phyloP scores from a whole-genome alignment of 2,797 vertebrate species.

The Syngnathus rostellatus region DNA sequence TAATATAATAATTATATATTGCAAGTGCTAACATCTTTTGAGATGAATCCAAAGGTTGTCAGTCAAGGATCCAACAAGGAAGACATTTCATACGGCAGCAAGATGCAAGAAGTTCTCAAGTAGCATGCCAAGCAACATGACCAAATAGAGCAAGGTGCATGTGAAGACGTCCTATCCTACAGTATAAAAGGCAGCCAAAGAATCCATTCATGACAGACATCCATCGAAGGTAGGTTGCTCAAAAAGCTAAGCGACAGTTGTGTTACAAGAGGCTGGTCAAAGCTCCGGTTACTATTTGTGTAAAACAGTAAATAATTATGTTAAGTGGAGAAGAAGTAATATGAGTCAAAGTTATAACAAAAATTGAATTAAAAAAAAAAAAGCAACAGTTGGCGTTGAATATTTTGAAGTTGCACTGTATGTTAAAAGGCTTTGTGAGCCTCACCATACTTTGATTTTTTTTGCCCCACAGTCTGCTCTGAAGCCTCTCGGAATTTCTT shows the following conservation, averaged over 20 bases:
- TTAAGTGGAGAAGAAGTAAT: neutral
- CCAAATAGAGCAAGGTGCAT: conserved; percentile 55
- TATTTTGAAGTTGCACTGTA: neutral
- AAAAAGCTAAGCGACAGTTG: neutral
- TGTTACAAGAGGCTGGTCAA: neutral
- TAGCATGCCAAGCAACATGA: conserved; percentile 37
- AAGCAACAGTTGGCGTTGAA: neutral
- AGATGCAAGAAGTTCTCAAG: conserved; percentile 25
- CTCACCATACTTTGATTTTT: neutral
- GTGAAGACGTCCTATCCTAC: conserved; percentile 36
- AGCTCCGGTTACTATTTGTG: neutral
- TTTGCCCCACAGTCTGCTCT: conserved; percentile 27
- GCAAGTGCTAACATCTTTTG: neutral
- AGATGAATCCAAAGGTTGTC: neutral
- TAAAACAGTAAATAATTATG: neutral
- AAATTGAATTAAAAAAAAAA: neutral
- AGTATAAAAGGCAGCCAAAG: conserved; percentile 46
- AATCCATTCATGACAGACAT: conserved; percentile 29
- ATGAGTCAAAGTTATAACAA: neutral
- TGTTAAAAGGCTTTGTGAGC: conserved; percentile 4
- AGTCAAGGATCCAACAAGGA: conserved; percentile 8
- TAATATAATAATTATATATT: neutral
- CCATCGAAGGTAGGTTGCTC: conserved; percentile 60
- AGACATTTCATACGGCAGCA: conserved; percentile 21
- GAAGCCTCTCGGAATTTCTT: conserved; percentile 26